A percentile compares a stretch with the other conserved stretches of the same genome.
phyloP scores from a whole-genome alignment of 2,797 vertebrate species.

The Acipenser ruthenus region DNA sequence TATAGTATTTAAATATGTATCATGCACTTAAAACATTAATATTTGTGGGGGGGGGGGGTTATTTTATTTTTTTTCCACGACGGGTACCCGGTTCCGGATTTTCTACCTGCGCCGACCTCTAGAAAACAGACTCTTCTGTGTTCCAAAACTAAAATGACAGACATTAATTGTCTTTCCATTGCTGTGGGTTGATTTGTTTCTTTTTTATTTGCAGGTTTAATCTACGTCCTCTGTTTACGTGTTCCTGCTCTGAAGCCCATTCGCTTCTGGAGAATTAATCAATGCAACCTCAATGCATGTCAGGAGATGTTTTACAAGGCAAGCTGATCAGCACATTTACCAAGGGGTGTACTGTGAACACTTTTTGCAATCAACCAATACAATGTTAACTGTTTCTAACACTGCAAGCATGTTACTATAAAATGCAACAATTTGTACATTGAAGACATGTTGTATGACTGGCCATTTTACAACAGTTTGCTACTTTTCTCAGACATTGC shows the following conservation, averaged over 20 bases:
- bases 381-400: constrained; percentile 38
- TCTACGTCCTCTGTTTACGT: constrained; percentile 40
- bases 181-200: constrained; percentile 3
- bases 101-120: no score
- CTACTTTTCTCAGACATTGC: constrained; percentile 38
- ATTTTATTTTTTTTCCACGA: no score
- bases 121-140: no score
- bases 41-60: no score
- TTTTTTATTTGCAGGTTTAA: constrained; percentile 34
- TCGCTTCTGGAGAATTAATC: constrained; percentile 51
- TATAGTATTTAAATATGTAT: no score
- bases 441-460: constrained; percentile 41
- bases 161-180: neutral
- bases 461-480: constrained; percentile 61
- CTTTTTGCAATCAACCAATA: constrained; percentile 42
- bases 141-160: no score
- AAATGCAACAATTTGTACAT: constrained; percentile 56
- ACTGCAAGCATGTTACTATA: constrained; percentile 51
- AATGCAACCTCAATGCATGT: constrained; percentile 61
- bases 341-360: constrained; percentile 45
- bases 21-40: no score
- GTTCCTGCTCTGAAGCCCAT: constrained; percentile 41
- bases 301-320: constrained; percentile 38
- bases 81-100: no score
- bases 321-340: constrained; percentile 35